Percentiles rank a stretch among this genome's conserved stretches.
These are phyloP conservation scores for Taeniopygia guttata DNA, from an alignment of 2,797 vertebrate species.

Conservation along the genomic window DNA sequence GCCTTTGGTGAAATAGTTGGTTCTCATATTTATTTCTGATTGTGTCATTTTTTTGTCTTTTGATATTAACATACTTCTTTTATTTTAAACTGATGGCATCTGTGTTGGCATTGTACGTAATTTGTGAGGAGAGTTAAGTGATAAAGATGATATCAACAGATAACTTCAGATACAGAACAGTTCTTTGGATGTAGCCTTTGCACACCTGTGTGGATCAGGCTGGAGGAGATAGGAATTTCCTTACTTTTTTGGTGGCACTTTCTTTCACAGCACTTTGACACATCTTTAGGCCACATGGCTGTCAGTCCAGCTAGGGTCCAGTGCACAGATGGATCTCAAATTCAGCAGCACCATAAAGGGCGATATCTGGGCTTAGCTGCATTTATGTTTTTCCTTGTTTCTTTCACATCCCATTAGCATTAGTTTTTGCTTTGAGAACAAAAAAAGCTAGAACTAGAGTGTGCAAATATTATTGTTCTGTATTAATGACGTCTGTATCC, in stretches of 20 bases:
- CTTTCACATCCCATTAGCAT: slow-evolving; percentile 27
- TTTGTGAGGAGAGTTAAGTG: not conserved
- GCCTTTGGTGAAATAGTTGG: not conserved
- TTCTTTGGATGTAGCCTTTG: not conserved
- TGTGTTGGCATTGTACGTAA: not conserved
- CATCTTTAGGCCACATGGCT: not conserved
- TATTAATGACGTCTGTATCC: slow-evolving; percentile 57
- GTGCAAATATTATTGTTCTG: slow-evolving; percentile 48
- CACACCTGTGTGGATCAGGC: not conserved
- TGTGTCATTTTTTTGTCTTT: not conserved
- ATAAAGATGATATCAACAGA: not conserved
- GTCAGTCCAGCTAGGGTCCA: not conserved
- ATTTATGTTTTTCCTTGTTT: slow-evolving; percentile 24
- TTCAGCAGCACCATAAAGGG: not conserved
- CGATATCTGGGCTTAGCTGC: not conserved
- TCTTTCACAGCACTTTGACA: not conserved
- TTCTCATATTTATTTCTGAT: not conserved
- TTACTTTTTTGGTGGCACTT: not conserved
- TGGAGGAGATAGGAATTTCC: not conserved
- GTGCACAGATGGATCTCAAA: too few species aligned
- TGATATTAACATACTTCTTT: not conserved
- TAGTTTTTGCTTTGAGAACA: slow-evolving; percentile 34
- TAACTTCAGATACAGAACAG: not conserved
- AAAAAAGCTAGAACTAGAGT: slow-evolving; percentile 40
- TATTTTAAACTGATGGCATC: not conserved